Base-by-base conservation (phyloP, 2,888 invertebrate genomes). In the Euplagia quadripunctaria region DNA sequence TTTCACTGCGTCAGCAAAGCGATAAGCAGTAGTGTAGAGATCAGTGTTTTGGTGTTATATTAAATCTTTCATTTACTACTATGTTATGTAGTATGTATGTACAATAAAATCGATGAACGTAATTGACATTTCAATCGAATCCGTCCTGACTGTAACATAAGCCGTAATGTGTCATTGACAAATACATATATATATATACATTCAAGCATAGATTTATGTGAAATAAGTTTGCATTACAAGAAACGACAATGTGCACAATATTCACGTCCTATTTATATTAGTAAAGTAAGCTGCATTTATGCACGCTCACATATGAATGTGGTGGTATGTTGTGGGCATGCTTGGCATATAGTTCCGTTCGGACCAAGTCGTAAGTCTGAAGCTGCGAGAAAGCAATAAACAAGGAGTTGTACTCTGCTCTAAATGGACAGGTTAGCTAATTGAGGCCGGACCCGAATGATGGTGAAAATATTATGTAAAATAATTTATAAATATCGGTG, bases 181-280 rank as follows among this genome's bases (percentile, higher is more conserved):
- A 61, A 31, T 61, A 52, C 42, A 64, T 31, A 31, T 31, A 2
- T 31, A 2, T 71, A 43, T 70, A 51, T 17, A 41, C 70, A 58
- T 55, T 69, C 65, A 74, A 70, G 64, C 75, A 69, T 67, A 41
- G 52, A 41, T 52, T 51, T 67, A 58, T 42, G 58, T 58, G 12
- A 20, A 20, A 31, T 58, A 58, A 31, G 11, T 31, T 61, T 61
- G 61, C 61, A 61, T 61, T 31, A 14, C 64, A 73, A 82, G 76
- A 83, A 75, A 72, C 70, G 0, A 46, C 69, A 68, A 68, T 71
- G 71, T 67, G 71, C 71, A 55, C 70, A 55, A 76, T 31, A 31
- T 82, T 73, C 71, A 79, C 64, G 75, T 76, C 52, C 82, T 72
- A 84, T 84, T 83, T 82, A 12, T 64, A 77, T 74, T 71, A 20